phyloP scores from a whole-genome alignment of 2,888 invertebrate species.

The Cheilosia variabilis region DNA sequence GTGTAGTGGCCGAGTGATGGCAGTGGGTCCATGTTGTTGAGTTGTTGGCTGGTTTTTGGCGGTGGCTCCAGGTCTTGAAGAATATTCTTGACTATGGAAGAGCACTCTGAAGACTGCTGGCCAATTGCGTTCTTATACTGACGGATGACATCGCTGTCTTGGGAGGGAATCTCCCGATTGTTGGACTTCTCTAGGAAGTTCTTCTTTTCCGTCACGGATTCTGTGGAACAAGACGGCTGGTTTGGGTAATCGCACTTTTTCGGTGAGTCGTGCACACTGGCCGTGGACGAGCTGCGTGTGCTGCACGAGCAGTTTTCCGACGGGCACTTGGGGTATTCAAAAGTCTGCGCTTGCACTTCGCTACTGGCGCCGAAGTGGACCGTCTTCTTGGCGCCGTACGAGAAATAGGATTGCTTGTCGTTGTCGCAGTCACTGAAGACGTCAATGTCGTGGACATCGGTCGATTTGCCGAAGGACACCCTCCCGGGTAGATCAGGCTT shows the following conservation, averaged over 20 bases:
- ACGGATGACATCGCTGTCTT: slow-evolving; percentile 79
- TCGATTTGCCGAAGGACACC: slow-evolving; percentile 82
- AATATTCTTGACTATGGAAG: slow-evolving; percentile 77
- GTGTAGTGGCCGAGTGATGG: slow-evolving; percentile 79
- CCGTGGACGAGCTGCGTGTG: slow-evolving; percentile 82
- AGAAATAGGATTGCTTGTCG: slow-evolving; percentile 78
- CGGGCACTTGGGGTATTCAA: slow-evolving; percentile 82
- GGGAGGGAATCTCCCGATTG: slow-evolving; percentile 12
- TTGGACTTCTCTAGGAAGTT: slow-evolving; percentile 24
- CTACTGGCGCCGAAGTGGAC: slow-evolving; percentile 81
- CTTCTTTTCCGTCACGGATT: slow-evolving; percentile 7
- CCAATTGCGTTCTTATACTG: slow-evolving; percentile 81
- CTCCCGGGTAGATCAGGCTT: slow-evolving; percentile 82
- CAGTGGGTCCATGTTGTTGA: slow-evolving; percentile 80
- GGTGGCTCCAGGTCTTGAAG: slow-evolving; percentile 76
- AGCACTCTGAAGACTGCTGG: slow-evolving; percentile 77
- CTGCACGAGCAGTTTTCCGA: slow-evolving; percentile 83
- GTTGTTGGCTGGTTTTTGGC: slow-evolving; percentile 44
- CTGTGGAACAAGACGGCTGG: slow-evolving; percentile 21
- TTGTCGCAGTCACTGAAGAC: slow-evolving; percentile 82
- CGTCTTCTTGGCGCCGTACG: slow-evolving; percentile 79
- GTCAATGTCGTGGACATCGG: slow-evolving; percentile 77
- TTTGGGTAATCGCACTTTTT: slow-evolving; percentile 67
- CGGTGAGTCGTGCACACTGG: slow-evolving; percentile 78
- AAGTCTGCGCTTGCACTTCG: slow-evolving; percentile 80